Evolutionary conservation across 2,797 vertebrate species (phyloP).

Genomic region (Silurus lanzhouensis): DNA sequence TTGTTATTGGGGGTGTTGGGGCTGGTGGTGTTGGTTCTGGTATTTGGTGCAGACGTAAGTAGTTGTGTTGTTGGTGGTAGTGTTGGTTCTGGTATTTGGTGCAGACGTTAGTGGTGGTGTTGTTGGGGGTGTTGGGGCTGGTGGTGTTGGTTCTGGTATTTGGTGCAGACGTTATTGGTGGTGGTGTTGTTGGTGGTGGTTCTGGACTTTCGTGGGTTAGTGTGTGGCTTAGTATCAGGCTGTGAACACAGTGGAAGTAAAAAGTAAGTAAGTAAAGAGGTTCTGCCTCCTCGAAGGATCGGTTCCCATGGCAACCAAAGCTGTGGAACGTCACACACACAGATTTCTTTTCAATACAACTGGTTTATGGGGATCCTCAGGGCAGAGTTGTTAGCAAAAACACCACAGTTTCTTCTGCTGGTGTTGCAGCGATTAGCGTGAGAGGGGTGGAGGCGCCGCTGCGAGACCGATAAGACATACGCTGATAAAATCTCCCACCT

Average conservation of each 20-base stretch:
- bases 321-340: conserved; percentile 19
- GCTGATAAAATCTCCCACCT: not conserved
- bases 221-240: not conserved
- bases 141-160: too few relatives aligned
- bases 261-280: not conserved
- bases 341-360: conserved; percentile 2
- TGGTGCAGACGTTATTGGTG: too few relatives aligned
- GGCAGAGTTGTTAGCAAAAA: conserved; percentile 25
- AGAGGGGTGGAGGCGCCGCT: not conserved
- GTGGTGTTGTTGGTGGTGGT: not conserved
- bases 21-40: too few relatives aligned
- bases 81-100: too few relatives aligned
- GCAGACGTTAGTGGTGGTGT: too few relatives aligned
- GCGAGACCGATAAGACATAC: not conserved
- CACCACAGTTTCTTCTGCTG: not conserved
- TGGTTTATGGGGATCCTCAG: not conserved
- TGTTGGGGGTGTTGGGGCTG: too few relatives aligned
- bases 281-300: not conserved
- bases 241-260: not conserved
- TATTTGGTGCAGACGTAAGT: too few relatives aligned
- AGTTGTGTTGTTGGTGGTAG: too few relatives aligned
- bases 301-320: conserved; percentile 46
- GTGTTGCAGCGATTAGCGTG: conserved; percentile 7
- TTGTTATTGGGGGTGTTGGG: too few relatives aligned
- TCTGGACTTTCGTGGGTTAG: not conserved